Evolutionary conservation across 2,888 invertebrate species (phyloP).

Genomic region (Limenitis arthemis): DNA sequence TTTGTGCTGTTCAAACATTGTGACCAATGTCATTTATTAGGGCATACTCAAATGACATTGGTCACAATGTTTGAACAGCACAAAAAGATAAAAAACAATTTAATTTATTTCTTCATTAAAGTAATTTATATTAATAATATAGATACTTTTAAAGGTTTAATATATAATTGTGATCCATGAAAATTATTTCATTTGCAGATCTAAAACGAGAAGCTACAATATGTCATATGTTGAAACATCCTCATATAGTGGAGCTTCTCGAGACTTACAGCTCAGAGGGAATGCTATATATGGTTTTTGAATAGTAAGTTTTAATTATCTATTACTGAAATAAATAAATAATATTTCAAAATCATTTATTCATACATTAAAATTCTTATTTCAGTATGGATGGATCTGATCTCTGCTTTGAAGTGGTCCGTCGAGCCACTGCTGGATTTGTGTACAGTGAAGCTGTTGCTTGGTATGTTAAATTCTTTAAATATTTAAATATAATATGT

Average conservation of each 20-base stretch:
- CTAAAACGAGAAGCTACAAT: slow-evolving; percentile 98
- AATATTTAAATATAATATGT: not conserved
- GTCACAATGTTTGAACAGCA: no score
- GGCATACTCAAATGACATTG: no score
- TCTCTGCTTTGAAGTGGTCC: slow-evolving; percentile 97
- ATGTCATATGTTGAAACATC: slow-evolving; percentile 99
- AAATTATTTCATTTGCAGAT: slow-evolving; percentile 76
- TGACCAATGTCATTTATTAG: no score
- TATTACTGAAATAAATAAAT: not conserved
- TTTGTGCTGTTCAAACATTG: no score
- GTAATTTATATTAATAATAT: no score
- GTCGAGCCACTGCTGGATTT: slow-evolving; percentile 96
- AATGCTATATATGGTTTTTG: slow-evolving; percentile 99
- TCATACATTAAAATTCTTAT: slow-evolving; percentile 31
- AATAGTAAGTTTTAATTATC: slow-evolving; percentile 86
- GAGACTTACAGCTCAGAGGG: slow-evolving; percentile 99
- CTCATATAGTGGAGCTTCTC: slow-evolving; percentile 97
- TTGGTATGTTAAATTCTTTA: slow-evolving; percentile 76
- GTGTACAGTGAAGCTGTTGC: slow-evolving; percentile 99
- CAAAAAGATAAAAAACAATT: no score
- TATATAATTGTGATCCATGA: no score
- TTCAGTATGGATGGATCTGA: slow-evolving; percentile 98
- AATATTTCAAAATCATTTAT: not conserved
- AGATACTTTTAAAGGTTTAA: no score
- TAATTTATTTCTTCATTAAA: no score